Percentiles rank a stretch among this genome's conserved stretches.
Conservation (phyloP, 2,797 vertebrate genomes). For the Podarcis lilfordi region DNA sequence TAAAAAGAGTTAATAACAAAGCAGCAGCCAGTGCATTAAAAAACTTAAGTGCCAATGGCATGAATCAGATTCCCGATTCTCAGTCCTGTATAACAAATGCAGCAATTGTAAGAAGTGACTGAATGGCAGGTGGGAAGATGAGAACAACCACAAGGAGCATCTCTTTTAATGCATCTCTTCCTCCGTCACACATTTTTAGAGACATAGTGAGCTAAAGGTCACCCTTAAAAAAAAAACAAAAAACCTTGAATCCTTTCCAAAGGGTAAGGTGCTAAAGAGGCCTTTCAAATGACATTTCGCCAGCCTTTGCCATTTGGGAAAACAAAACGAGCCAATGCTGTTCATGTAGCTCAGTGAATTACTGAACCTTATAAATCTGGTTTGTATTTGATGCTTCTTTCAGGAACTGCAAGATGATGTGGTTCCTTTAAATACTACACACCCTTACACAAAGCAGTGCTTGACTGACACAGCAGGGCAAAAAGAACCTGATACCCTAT, state of each 20-base stretch:
- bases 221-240: neutral
- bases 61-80: slow-evolving; percentile 12
- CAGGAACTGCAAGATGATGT: neutral
- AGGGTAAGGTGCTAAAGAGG: neutral
- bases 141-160: neutral
- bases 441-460: neutral
- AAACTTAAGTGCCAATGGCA: neutral
- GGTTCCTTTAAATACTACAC: neutral
- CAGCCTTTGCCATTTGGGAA: neutral
- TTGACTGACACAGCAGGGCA: neutral
- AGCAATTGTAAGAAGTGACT: neutral
- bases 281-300: neutral
- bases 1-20: neutral
- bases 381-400: neutral
- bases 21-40: neutral
- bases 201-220: neutral
- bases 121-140: neutral
- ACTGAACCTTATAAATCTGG: neutral
- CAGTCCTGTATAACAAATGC: neutral
- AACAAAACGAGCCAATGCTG: neutral
- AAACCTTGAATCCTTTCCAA: slow-evolving; percentile 1
- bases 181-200: slow-evolving; percentile 14
- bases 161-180: neutral
- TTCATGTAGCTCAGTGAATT: neutral
- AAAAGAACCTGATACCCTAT: neutral